Conservation (phyloP, 1,140 invertebrate genomes). For the Tyrophagus putrescentiae region DNA sequence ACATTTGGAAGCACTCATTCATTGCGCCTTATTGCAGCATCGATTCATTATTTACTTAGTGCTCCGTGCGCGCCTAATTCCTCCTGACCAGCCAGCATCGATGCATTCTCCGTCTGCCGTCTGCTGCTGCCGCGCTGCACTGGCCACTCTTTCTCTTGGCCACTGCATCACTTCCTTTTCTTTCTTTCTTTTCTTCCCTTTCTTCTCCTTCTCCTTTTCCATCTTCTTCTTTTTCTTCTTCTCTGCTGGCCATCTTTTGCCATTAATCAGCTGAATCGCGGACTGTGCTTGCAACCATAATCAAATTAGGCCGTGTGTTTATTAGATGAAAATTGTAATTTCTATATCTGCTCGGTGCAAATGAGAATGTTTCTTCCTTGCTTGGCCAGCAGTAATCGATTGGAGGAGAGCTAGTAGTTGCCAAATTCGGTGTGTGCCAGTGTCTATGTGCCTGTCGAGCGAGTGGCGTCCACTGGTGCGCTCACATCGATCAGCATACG, state of each 20-base stretch:
- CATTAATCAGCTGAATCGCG: constrained; percentile 7
- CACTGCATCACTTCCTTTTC: too few species aligned
- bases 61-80: background rate
- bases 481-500: too few species aligned
- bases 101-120: too few species aligned
- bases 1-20: constrained; percentile 3
- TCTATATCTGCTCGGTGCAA: background rate
- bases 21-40: background rate
- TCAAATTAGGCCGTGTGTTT: constrained; percentile 11
- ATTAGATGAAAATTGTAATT: constrained; percentile 14
- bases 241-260: background rate
- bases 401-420: too few species aligned
- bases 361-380: background rate
- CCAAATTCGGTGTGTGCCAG: too few species aligned
- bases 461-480: too few species aligned
- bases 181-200: background rate
- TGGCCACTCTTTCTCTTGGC: too few species aligned
- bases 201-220: background rate
- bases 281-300: constrained; percentile 5
- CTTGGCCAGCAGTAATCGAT: constrained; percentile 1
- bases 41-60: constrained; percentile 14
- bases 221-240: background rate
- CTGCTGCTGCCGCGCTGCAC: too few species aligned
- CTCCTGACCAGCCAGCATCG: background rate
- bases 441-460: too few species aligned